phyloP scores from a whole-genome alignment of 2,797 vertebrate species.

The Pelochelys cantorii region DNA sequence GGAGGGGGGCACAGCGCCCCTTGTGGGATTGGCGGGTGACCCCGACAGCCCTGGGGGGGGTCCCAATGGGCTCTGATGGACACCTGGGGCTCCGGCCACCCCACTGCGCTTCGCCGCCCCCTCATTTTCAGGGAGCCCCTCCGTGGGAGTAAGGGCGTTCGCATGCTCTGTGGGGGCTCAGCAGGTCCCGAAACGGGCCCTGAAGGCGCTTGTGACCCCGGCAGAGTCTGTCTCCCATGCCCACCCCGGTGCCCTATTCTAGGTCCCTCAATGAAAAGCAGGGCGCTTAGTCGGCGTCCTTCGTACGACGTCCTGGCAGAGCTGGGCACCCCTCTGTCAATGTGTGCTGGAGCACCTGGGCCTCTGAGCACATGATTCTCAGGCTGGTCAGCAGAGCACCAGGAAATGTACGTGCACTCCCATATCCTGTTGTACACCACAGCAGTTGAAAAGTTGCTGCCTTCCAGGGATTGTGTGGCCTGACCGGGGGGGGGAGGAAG shows the following conservation, averaged over 20 bases:
- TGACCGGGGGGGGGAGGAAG: rapidly evolving
- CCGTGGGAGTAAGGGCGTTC: not conserved
- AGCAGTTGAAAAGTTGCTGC: rapidly evolving
- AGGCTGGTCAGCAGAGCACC: rapidly evolving
- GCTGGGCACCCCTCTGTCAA: no score
- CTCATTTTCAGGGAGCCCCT: not conserved
- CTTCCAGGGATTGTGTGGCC: rapidly evolving
- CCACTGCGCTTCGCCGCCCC: rapidly evolving
- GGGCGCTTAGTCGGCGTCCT: not conserved
- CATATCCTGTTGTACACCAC: rapidly evolving
- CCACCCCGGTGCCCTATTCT: not conserved
- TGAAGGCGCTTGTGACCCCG: not conserved
- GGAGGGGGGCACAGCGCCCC: rapidly evolving
- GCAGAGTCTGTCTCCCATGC: not conserved
- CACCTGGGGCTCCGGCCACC: not conserved
- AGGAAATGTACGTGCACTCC: rapidly evolving
- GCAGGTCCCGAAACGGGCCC: no score
- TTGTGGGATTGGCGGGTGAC: no score
- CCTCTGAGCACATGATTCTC: rapidly evolving
- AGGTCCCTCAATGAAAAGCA: not conserved
- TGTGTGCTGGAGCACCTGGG: not conserved
- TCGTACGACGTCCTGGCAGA: not conserved
- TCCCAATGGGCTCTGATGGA: no score
- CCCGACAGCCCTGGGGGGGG: no score
- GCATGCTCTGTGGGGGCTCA: no score